phyloP scores from a whole-genome alignment of 1,140 invertebrate genomes.

The Samia ricini region DNA sequence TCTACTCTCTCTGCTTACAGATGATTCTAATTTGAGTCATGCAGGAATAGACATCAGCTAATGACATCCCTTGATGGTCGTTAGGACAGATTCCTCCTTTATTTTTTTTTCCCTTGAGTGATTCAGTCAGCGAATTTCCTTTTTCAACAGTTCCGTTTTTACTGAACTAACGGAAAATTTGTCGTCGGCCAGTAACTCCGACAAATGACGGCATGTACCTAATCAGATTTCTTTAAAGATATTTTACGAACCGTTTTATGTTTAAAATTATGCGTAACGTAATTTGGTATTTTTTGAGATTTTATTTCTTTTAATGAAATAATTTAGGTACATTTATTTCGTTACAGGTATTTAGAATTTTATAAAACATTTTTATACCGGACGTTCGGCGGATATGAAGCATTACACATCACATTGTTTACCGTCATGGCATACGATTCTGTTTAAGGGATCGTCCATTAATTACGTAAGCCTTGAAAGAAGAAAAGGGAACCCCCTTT shows the following conservation, averaged over 20 bases:
- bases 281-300: background rate
- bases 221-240: slow-evolving; percentile 1
- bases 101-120: slow-evolving; percentile 54
- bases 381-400: too few species aligned
- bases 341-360: too few species aligned
- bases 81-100: slow-evolving; percentile 41
- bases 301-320: background rate
- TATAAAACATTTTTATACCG: too few species aligned
- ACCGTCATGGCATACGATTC: too few species aligned
- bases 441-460: too few species aligned
- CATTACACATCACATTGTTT: too few species aligned
- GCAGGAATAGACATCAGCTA: slow-evolving; percentile 49
- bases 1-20: slow-evolving; percentile 4
- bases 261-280: background rate
- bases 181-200: slow-evolving; percentile 4
- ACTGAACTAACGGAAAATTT: slow-evolving; percentile 29
- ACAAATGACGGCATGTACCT: background rate
- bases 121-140: slow-evolving; percentile 51
- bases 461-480: too few species aligned
- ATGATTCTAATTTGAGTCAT: slow-evolving; percentile 39
- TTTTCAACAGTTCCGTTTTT: slow-evolving; percentile 44
- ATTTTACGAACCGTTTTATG: background rate
- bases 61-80: slow-evolving; percentile 54
- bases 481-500: too few species aligned
- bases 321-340: too few species aligned